These are phyloP conservation scores for Brachionus plicatilis DNA, from an alignment of 1,140 invertebrate genomes.

Conservation along the genomic window DNA sequence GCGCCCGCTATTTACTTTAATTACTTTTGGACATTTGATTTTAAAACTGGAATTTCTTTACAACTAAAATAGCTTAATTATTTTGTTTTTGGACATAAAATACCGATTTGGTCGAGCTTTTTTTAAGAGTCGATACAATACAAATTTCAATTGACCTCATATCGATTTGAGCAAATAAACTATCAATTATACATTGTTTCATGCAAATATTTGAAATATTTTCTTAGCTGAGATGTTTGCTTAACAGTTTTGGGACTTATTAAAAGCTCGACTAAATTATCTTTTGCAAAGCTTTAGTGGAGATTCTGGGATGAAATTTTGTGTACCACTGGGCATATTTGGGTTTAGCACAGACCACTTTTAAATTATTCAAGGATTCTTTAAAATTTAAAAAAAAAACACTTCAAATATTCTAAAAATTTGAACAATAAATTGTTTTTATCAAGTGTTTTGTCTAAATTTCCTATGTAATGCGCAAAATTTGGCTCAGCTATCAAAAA, in stretches of 20 bases:
- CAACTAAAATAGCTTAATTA: background rate
- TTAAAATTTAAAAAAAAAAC: background rate
- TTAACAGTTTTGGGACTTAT: background rate
- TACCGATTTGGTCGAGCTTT: background rate
- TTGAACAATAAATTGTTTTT: background rate
- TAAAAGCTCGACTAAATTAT: background rate
- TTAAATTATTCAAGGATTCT: background rate
- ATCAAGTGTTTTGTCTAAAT: background rate
- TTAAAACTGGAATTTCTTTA: slow-evolving; percentile 16
- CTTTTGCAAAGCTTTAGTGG: background rate
- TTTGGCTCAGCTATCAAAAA: background rate
- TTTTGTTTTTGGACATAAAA: slow-evolving; percentile 16
- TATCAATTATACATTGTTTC: background rate
- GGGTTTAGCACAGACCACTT: background rate
- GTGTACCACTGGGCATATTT: background rate
- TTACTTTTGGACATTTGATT: slow-evolving; percentile 11
- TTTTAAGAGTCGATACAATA: background rate
- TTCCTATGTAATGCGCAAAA: background rate
- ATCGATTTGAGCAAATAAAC: background rate
- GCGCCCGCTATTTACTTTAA: background rate
- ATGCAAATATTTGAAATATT: background rate
- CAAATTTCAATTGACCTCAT: background rate
- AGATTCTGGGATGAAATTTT: background rate
- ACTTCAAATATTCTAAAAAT: background rate
- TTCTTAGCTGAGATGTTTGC: background rate